Evolutionary conservation across 2,113 vertebrate genomes (phyloP).

Genomic region (Nesoenas mayeri): DNA sequence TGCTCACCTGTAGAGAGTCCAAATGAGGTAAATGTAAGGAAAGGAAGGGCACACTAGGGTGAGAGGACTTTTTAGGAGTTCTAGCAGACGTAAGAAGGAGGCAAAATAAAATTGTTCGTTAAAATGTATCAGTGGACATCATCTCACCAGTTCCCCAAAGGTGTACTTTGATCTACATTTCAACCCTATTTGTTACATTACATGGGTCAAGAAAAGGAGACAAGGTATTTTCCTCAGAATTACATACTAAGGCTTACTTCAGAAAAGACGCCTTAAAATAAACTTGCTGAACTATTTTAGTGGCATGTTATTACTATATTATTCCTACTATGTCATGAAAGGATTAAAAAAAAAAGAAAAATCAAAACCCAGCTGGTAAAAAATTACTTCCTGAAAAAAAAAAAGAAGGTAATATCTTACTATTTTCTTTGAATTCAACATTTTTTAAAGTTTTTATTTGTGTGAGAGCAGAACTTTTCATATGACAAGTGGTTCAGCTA

Average conservation of each 20-base stretch:
- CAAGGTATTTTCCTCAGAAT: not conserved
- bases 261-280: not conserved
- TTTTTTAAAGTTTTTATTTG: slow-evolving; percentile 10
- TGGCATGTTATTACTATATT: not conserved
- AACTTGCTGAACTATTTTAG: not conserved
- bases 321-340: not conserved
- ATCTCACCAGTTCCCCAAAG: not conserved
- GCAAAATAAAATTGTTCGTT: not conserved
- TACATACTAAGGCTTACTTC: not conserved
- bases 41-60: not conserved
- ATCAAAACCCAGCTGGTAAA: not conserved
- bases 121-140: not conserved
- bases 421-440: slow-evolving; percentile 10
- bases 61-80: not conserved
- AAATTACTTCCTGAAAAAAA: not conserved
- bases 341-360: not conserved
- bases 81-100: not conserved
- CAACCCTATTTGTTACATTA: not conserved
- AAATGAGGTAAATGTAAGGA: not conserved
- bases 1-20: not conserved
- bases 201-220: not conserved
- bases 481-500: not conserved
- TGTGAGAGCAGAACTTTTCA: slow-evolving; percentile 3
- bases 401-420: not conserved
- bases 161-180: not conserved